A percentile compares a stretch with the other conserved stretches of the same genome.
phyloP scores from a whole-genome alignment of 2,113 vertebrate genomes.

The Petromus typicus region DNA sequence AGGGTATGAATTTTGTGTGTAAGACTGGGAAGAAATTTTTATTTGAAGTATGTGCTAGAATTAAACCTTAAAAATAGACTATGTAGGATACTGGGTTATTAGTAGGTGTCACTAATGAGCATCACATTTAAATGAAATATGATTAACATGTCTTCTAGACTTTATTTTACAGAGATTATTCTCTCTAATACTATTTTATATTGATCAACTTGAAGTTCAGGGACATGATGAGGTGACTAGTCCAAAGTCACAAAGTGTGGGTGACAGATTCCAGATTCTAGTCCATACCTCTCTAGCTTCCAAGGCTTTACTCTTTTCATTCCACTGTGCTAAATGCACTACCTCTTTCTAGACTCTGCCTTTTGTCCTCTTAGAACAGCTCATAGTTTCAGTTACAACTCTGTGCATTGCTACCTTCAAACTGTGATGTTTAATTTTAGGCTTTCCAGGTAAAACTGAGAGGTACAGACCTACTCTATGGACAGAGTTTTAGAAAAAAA shows the following conservation, averaged over 20 bases:
- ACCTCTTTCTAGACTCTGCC: background rate
- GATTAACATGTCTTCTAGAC: background rate
- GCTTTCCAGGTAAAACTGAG: background rate
- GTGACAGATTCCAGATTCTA: background rate
- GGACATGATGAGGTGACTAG: background rate
- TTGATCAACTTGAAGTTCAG: slow-evolving; percentile 28
- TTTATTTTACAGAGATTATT: slow-evolving; percentile 12
- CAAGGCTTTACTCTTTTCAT: background rate
- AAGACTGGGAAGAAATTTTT: background rate
- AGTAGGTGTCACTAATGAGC: background rate
- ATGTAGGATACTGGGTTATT: background rate
- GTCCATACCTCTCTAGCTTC: background rate
- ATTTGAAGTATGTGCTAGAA: background rate
- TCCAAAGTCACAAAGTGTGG: background rate
- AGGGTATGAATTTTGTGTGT: background rate
- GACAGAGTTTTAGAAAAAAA: slow-evolving; percentile 31
- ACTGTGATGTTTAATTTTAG: slow-evolving; percentile 27
- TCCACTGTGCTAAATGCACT: background rate
- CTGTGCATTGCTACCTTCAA: background rate
- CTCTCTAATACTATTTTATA: background rate
- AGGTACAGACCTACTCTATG: background rate
- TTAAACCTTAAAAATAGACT: background rate
- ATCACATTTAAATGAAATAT: slow-evolving; percentile 11
- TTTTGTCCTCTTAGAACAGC: background rate
- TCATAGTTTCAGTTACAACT: slow-evolving; percentile 42